A percentile compares a stretch with the other conserved stretches of the same genome.
These are phyloP conservation scores for Hymenopus coronatus DNA, from an alignment of 2,888 invertebrate species.

Conservation along the genomic window DNA sequence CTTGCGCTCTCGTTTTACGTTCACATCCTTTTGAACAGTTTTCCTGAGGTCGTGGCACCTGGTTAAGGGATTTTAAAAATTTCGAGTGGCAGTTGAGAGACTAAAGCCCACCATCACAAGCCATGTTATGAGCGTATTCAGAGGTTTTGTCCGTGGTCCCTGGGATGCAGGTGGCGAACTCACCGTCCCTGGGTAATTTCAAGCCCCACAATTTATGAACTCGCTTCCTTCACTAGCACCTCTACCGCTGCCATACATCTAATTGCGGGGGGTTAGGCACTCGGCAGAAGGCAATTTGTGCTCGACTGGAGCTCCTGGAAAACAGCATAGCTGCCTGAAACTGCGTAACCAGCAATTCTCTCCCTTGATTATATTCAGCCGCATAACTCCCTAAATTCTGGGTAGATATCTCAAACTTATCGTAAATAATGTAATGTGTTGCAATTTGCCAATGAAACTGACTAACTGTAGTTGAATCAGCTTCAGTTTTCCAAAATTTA, in stretches of 20 bases:
- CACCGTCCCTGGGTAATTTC: background rate
- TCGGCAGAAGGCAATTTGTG: background rate
- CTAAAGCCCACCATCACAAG: background rate
- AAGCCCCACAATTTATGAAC: background rate
- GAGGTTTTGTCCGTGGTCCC: background rate
- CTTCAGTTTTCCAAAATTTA: too few species aligned
- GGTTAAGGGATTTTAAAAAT: too few species aligned
- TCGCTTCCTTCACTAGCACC: background rate
- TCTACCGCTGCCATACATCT: background rate
- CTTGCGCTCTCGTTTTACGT: too few species aligned
- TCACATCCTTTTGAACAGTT: too few species aligned
- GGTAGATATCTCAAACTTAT: too few species aligned
- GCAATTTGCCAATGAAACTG: too few species aligned
- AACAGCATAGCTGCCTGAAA: background rate
- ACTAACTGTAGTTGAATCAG: too few species aligned
- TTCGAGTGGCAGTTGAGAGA: too few species aligned
- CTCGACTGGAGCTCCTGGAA: background rate
- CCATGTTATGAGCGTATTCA: background rate
- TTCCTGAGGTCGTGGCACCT: too few species aligned
- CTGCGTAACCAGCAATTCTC: too few species aligned
- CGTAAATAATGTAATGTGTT: too few species aligned
- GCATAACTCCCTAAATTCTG: background rate
- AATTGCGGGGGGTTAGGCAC: background rate
- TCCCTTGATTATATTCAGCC: background rate
- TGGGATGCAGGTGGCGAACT: background rate